Conservation (phyloP, 1,140 invertebrate species). For the Melipona quadrifasciata region DNA sequence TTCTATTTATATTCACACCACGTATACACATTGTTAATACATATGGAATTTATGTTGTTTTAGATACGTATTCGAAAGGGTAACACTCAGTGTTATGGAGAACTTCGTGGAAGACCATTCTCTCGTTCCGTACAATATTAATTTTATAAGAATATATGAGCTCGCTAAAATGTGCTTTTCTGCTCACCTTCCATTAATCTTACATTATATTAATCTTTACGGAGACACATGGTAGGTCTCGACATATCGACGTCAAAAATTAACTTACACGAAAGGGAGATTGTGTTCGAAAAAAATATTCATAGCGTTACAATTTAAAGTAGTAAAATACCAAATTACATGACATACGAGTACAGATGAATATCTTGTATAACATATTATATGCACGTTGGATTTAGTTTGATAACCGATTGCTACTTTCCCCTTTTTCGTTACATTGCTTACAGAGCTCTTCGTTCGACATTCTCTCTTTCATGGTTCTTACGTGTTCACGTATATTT, state of each 20-base stretch:
- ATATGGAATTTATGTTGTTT: slow-evolving; percentile 17
- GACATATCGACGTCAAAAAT: not conserved
- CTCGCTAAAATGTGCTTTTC: not conserved
- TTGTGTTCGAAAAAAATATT: slow-evolving; percentile 2
- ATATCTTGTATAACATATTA: not conserved
- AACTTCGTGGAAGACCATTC: not conserved
- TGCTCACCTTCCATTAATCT: not conserved
- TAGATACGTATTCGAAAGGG: slow-evolving; percentile 39
- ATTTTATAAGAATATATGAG: slow-evolving; percentile 20
- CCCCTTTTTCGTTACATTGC: slow-evolving; percentile 12
- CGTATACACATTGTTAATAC: slow-evolving; percentile 5
- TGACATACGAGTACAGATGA: slow-evolving; percentile 16
- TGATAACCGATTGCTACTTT: slow-evolving; percentile 34
- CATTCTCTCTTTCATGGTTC: slow-evolving; percentile 37
- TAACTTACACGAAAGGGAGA: not conserved
- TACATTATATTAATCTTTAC: not conserved
- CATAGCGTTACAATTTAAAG: slow-evolving; percentile 32
- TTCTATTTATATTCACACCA: slow-evolving; percentile 20
- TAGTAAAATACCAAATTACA: slow-evolving; percentile 33
- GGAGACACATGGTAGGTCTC: not conserved
- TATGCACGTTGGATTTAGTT: slow-evolving; percentile 1
- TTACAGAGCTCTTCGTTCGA: slow-evolving; percentile 41
- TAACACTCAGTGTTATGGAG: not conserved
- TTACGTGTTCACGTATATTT: slow-evolving; percentile 34
- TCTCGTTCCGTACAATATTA: not conserved